These are phyloP conservation scores for Sialia sialis DNA, from an alignment of 2,113 vertebrate genomes.

Conservation along the genomic window DNA sequence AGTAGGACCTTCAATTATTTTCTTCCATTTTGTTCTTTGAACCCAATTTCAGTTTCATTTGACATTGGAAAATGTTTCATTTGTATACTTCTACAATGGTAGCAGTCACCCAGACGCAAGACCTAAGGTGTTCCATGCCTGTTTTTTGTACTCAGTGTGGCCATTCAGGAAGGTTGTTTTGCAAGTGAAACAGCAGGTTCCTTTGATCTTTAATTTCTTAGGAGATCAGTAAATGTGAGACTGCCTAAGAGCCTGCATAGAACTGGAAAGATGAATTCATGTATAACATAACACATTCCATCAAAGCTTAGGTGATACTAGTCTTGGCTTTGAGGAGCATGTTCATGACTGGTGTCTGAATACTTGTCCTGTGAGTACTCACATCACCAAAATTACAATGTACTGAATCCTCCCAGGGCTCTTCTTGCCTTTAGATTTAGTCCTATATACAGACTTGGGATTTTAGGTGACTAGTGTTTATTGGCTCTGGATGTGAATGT, in stretches of 20 bases:
- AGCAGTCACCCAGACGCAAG: neutral
- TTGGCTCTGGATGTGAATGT: neutral
- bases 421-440: neutral
- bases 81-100: neutral
- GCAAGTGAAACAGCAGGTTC: neutral
- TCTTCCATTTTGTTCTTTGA: neutral
- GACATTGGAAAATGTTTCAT: rapidly evolving
- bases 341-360: neutral
- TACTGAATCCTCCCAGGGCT: neutral
- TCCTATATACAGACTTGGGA: neutral
- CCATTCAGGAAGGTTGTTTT: neutral
- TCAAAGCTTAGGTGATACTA: neutral
- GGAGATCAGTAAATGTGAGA: neutral
- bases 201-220: neutral
- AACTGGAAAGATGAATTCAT: neutral
- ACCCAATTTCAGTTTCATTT: neutral
- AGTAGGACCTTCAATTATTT: neutral
- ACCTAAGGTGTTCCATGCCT: neutral
- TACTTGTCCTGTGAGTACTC: neutral
- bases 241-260: neutral
- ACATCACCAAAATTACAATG: neutral
- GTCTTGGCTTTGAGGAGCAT: neutral
- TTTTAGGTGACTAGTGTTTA: neutral
- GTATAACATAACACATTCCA: neutral
- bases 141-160: rapidly evolving